phyloP scores from a whole-genome alignment of 2,113 vertebrate species.

The Sarotherodon lohbergeri region DNA sequence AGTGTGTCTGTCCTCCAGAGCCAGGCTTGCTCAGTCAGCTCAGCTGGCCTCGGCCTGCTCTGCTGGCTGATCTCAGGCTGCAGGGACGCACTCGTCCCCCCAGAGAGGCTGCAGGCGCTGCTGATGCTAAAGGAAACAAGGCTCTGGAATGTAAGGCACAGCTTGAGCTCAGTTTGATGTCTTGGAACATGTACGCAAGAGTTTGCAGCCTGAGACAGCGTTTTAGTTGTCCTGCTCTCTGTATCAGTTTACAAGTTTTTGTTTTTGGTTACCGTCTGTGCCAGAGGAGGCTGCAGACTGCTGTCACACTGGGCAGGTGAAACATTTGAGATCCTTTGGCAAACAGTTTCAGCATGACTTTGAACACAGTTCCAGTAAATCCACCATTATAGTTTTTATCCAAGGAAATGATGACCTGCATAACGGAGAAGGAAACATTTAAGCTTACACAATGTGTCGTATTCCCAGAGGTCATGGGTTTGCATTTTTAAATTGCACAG shows the following conservation, averaged over 20 bases:
- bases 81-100: slow-evolving; percentile 1
- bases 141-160: slow-evolving; percentile 19
- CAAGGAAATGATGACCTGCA: background rate
- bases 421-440: background rate
- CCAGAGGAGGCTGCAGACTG: background rate
- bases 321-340: background rate
- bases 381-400: background rate
- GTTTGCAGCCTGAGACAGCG: slow-evolving; percentile 31
- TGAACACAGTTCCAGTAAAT: background rate
- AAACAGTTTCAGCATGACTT: background rate
- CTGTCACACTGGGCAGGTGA: background rate
- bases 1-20: slow-evolving; percentile 15
- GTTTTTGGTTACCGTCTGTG: background rate
- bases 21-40: slow-evolving; percentile 28
- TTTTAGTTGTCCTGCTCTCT: slow-evolving; percentile 22
- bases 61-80: slow-evolving; percentile 25
- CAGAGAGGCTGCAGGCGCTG: slow-evolving; percentile 42
- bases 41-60: slow-evolving; percentile 41
- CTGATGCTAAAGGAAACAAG: slow-evolving; percentile 46
- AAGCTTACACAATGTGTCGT: background rate
- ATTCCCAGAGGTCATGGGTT: background rate
- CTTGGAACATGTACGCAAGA: slow-evolving; percentile 7
- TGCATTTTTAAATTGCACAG: background rate
- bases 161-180: slow-evolving; percentile 33
- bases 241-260: background rate